Evolutionary conservation across 1,140 invertebrate species (phyloP).

Genomic region (Drosophila pruinosa): DNA sequence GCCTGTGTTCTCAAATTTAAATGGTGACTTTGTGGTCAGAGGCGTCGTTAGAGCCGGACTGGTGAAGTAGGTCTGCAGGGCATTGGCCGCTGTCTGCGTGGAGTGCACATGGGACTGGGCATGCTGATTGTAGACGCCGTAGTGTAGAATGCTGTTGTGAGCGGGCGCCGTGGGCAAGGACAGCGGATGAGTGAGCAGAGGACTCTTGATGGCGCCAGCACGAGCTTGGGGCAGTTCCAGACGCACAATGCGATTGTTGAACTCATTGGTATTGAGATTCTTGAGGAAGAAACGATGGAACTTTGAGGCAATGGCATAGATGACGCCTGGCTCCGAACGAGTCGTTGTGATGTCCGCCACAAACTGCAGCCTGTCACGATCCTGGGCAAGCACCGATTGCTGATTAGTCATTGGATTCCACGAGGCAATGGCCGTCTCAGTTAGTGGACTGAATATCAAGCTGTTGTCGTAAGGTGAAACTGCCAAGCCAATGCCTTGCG

Average conservation of each 20-base stretch:
- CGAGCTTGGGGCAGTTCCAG: slow-evolving; percentile 74
- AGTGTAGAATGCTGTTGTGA: slow-evolving; percentile 60
- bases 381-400: slow-evolving; percentile 86
- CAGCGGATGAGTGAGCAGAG: slow-evolving; percentile 24
- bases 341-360: slow-evolving; percentile 88
- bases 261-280: slow-evolving; percentile 85
- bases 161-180: slow-evolving; percentile 33
- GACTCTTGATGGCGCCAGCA: background rate
- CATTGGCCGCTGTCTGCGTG: slow-evolving; percentile 38
- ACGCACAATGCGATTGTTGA: slow-evolving; percentile 87
- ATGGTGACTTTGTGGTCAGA: slow-evolving; percentile 64
- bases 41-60: slow-evolving; percentile 55
- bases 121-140: slow-evolving; percentile 40
- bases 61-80: slow-evolving; percentile 61
- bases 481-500: slow-evolving; percentile 89
- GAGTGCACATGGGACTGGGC: slow-evolving; percentile 15
- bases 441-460: slow-evolving; percentile 89
- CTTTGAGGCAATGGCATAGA: slow-evolving; percentile 88
- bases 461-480: slow-evolving; percentile 88
- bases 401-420: slow-evolving; percentile 89
- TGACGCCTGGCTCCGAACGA: slow-evolving; percentile 85
- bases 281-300: slow-evolving; percentile 91
- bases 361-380: slow-evolving; percentile 89
- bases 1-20: slow-evolving; percentile 61
- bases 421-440: slow-evolving; percentile 89